These are phyloP conservation scores for Drosophila trapezifrons DNA, from an alignment of 1,140 invertebrate species.

Conservation along the genomic window DNA sequence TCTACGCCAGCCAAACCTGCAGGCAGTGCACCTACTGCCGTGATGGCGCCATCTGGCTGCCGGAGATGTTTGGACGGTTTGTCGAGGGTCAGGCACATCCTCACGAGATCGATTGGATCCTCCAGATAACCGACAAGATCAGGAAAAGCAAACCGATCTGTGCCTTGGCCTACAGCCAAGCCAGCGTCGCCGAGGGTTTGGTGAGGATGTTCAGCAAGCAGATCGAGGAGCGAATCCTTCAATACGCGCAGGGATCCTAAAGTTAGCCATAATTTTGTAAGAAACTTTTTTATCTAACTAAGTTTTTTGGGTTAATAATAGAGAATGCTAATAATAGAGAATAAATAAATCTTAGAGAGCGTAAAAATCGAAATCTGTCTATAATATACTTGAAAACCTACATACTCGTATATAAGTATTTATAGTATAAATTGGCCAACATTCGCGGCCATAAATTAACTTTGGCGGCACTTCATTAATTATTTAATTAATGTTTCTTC, in stretches of 20 bases:
- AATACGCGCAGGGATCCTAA: constrained; percentile 11
- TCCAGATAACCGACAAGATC: constrained; percentile 98
- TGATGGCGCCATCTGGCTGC: constrained; percentile 98
- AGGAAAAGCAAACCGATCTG: constrained; percentile 98
- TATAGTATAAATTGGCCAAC: not conserved
- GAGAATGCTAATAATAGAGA: too few relatives aligned
- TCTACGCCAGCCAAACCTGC: constrained; percentile 99
- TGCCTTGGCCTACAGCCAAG: constrained; percentile 88
- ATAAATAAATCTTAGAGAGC: not conserved
- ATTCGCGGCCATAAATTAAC: constrained; percentile 9
- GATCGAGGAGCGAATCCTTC: constrained; percentile 42
- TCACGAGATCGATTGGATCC: constrained; percentile 98
- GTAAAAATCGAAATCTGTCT: not conserved
- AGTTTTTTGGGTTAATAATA: accelerated
- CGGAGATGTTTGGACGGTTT: constrained; percentile 89
- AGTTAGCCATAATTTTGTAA: not conserved
- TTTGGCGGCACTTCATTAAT: not conserved
- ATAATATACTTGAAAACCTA: not conserved
- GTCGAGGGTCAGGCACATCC: constrained; percentile 95
- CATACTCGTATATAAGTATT: too few relatives aligned
- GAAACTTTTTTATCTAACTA: not conserved
- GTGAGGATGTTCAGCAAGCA: constrained; percentile 23
- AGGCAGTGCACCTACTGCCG: constrained; percentile 99
- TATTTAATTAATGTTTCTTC: too few relatives aligned
- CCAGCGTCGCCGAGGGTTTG: constrained; percentile 7